phyloP scores from a whole-genome alignment of 2,113 vertebrate genomes.

The Catharus minimus region DNA sequence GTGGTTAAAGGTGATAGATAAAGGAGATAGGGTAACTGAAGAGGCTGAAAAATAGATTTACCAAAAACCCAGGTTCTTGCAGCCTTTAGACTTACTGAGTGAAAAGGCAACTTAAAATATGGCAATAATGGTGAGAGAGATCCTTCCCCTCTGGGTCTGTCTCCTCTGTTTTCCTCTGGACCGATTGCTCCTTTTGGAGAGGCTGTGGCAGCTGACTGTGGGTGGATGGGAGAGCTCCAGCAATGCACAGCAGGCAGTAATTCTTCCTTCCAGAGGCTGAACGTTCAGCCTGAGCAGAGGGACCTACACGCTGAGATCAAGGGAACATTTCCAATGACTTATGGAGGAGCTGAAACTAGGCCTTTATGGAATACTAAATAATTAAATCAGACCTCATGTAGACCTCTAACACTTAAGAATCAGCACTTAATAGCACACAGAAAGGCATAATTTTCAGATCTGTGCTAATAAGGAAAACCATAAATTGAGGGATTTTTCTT shows the following conservation, averaged over 20 bases:
- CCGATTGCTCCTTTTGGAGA: not conserved
- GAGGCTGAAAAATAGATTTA: not conserved
- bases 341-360: constrained; percentile 9
- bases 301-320: not conserved
- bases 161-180: not conserved
- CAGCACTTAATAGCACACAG: constrained; percentile 10
- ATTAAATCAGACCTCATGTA: constrained; percentile 39
- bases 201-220: rapidly evolving
- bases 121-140: not conserved
- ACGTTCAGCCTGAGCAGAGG: not conserved
- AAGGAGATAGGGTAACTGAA: not conserved
- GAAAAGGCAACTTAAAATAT: not conserved
- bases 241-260: not conserved
- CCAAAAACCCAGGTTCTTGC: not conserved
- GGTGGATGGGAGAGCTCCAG: not conserved
- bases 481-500: constrained; percentile 20
- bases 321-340: constrained; percentile 29
- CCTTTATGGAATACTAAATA: constrained; percentile 36
- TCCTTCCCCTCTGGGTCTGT: not conserved
- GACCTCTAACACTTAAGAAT: constrained; percentile 24
- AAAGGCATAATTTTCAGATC: constrained; percentile 40
- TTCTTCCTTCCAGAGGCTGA: not conserved
- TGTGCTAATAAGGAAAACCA: constrained; percentile 13
- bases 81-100: not conserved
- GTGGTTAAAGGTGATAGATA: not conserved